Conservation (phyloP, 2,888 invertebrate species). For the Saturnia japonica region DNA sequence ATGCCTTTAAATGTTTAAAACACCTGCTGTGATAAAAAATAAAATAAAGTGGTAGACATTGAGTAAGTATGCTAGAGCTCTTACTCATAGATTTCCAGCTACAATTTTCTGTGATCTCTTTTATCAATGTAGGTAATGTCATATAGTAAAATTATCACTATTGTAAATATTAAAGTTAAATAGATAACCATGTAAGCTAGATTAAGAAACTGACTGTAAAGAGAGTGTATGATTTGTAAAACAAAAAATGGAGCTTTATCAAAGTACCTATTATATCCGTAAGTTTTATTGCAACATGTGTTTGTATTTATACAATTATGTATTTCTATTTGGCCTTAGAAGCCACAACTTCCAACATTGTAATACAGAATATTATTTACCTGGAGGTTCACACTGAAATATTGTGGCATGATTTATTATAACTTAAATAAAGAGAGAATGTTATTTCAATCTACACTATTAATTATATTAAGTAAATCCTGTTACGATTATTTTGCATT, state of each 20-base stretch:
- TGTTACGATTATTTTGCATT: slow-evolving; percentile 9
- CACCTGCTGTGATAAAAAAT: slow-evolving; percentile 76
- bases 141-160: slow-evolving; percentile 66
- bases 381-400: slow-evolving; percentile 59
- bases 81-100: slow-evolving; percentile 82
- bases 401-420: slow-evolving; percentile 75
- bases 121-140: slow-evolving; percentile 78
- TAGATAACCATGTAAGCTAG: slow-evolving; percentile 44
- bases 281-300: slow-evolving; percentile 70
- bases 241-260: slow-evolving; percentile 81
- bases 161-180: slow-evolving; percentile 70
- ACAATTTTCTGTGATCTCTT: slow-evolving; percentile 84
- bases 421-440: slow-evolving; percentile 76
- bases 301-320: slow-evolving; percentile 80
- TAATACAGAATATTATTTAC: slow-evolving; percentile 65
- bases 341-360: slow-evolving; percentile 66
- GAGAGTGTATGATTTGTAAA: slow-evolving; percentile 81
- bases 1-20: slow-evolving; percentile 70
- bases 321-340: slow-evolving; percentile 63
- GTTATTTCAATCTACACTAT: slow-evolving; percentile 46
- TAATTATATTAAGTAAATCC: slow-evolving; percentile 28
- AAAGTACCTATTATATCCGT: slow-evolving; percentile 78
- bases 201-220: slow-evolving; percentile 74
- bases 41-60: slow-evolving; percentile 73
- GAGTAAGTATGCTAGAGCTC: slow-evolving; percentile 68